phyloP scores from a whole-genome alignment of 2,888 invertebrate genomes.

The Mamestra brassicae region DNA sequence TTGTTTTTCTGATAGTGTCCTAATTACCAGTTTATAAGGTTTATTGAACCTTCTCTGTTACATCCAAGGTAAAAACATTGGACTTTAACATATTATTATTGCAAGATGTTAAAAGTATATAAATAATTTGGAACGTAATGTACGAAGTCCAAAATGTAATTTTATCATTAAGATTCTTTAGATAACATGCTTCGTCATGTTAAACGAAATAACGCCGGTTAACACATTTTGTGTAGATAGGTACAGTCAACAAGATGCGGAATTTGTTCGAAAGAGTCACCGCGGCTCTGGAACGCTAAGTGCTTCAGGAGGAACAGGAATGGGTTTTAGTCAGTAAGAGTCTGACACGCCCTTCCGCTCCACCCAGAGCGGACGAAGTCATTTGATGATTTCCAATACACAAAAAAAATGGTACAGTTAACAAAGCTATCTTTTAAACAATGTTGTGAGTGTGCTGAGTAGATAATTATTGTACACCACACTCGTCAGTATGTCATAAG shows the following conservation, averaged over 20 bases:
- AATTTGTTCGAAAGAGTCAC: too few species aligned
- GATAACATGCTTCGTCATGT: not conserved
- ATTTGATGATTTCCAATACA: too few species aligned
- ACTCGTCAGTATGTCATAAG: too few species aligned
- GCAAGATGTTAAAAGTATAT: constrained; percentile 5
- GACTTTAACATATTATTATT: constrained; percentile 3
- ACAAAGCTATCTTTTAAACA: too few species aligned
- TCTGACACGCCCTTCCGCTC: too few species aligned
- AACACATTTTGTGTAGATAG: not conserved
- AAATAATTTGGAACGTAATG: constrained; percentile 18
- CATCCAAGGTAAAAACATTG: constrained; percentile 11
- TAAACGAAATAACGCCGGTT: not conserved
- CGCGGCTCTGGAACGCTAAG: too few species aligned
- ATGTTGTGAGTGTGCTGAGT: too few species aligned
- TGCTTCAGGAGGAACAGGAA: too few species aligned
- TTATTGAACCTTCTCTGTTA: constrained; percentile 19
- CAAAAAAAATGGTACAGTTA: too few species aligned
- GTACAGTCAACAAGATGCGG: not conserved
- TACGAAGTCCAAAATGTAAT: constrained; percentile 15
- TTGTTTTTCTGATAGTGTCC: not conserved
- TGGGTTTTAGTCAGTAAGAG: too few species aligned
- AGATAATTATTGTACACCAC: too few species aligned
- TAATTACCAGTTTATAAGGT: constrained; percentile 22
- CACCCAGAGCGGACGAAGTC: too few species aligned
- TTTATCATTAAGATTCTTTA: constrained; percentile 19